Conservation (phyloP, 2,113 vertebrate genomes). For the Bujurquina vittata region DNA sequence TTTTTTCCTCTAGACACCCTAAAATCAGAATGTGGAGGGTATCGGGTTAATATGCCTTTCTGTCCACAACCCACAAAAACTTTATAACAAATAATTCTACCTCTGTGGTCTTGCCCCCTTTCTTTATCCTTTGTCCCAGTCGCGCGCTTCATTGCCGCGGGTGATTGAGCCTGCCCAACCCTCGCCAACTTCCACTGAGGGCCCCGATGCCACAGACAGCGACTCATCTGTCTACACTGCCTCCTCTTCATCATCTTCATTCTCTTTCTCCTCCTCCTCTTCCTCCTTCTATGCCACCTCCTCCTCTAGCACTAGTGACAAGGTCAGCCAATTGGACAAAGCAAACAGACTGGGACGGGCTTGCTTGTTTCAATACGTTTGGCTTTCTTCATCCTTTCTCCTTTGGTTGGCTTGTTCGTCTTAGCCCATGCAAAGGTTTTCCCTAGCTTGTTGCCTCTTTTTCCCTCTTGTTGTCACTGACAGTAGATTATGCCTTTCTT, state of each 20-base stretch:
- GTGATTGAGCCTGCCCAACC: conserved; percentile 67
- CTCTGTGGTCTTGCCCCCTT: conserved; percentile 59
- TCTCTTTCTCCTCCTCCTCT: conserved; percentile 78
- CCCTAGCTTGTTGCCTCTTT: conserved; percentile 19
- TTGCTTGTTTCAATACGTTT: conserved; percentile 60
- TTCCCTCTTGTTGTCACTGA: conserved; percentile 17
- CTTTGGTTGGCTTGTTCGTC: conserved; percentile 45
- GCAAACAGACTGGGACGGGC: conserved; percentile 58
- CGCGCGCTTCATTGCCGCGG: conserved; percentile 53
- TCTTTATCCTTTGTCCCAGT: conserved; percentile 56
- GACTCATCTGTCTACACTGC: conserved; percentile 78
- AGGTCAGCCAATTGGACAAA: conserved; percentile 76
- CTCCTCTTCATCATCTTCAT: conserved; percentile 77
- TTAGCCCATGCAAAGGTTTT: conserved; percentile 28
- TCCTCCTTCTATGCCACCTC: conserved; percentile 77
- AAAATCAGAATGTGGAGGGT: background rate
- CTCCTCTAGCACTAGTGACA: conserved; percentile 80
- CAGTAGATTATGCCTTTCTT: background rate
- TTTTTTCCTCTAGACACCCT: accelerated
- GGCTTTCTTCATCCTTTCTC: conserved; percentile 33
- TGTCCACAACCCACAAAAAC: background rate
- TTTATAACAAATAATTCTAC: conserved; percentile 36
- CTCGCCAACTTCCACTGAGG: conserved; percentile 77
- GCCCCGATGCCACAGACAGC: conserved; percentile 77
- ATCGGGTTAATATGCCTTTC: background rate